Conservation (phyloP, 2,797 vertebrate species). For the Loris lydekkerianus region DNA sequence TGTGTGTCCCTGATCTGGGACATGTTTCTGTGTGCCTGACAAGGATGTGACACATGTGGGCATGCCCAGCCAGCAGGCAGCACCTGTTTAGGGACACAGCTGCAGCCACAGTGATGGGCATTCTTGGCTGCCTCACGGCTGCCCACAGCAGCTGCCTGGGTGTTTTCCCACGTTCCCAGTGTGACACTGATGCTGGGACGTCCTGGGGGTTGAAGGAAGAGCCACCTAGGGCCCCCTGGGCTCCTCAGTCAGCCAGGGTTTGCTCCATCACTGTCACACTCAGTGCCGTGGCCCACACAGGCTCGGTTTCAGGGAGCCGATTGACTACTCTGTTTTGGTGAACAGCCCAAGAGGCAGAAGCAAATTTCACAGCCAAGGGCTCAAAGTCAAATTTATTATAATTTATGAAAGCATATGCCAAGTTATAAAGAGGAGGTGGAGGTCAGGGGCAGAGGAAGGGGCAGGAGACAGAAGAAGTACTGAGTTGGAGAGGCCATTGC, state of each 20-base stretch:
- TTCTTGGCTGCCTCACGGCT: background rate
- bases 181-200: background rate
- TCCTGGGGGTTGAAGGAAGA: background rate
- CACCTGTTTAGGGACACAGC: conserved; percentile 64
- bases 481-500: accelerated
- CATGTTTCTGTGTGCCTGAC: background rate
- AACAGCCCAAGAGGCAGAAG: background rate
- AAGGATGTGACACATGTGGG: background rate
- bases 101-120: background rate
- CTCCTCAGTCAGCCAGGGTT: background rate
- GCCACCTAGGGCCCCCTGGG: background rate
- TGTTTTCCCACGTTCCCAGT: background rate
- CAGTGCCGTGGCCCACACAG: accelerated
- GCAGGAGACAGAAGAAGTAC: background rate
- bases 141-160: conserved; percentile 46
- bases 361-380: background rate
- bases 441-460: background rate
- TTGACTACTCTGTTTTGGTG: background rate
- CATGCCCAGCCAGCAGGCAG: background rate
- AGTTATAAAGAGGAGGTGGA: background rate
- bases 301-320: background rate
- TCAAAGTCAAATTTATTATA: background rate
- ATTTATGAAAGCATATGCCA: background rate
- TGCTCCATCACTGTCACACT: accelerated
- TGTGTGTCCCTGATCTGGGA: background rate